A percentile compares a stretch with the other conserved stretches of the same genome.
Conservation (phyloP, 2,888 invertebrate genomes). For the Pterostichus madidus region DNA sequence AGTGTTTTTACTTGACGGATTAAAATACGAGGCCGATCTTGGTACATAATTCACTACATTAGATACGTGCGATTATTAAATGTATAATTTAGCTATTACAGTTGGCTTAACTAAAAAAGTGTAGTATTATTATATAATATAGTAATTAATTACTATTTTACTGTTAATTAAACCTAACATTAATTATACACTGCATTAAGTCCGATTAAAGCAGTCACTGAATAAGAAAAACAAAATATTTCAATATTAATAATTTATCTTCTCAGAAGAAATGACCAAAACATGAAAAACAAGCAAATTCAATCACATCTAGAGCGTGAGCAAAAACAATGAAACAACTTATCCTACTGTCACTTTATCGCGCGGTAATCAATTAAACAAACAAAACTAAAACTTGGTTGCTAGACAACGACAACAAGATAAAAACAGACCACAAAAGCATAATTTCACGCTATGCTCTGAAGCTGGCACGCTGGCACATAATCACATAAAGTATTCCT, state of each 20-base stretch:
- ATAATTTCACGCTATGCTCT: slow-evolving; percentile 38
- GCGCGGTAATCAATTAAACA: slow-evolving; percentile 33
- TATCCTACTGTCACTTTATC: slow-evolving; percentile 2
- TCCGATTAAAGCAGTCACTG: background rate
- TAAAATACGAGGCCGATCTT: too few relatives aligned
- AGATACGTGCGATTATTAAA: too few relatives aligned
- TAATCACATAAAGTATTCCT: slow-evolving; percentile 54
- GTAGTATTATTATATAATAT: too few relatives aligned
- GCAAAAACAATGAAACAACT: background rate
- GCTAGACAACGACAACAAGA: background rate
- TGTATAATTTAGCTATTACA: too few relatives aligned
- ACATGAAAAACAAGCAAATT: background rate
- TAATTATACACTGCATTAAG: background rate
- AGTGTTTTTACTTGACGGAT: too few relatives aligned
- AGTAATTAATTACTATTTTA: too few relatives aligned
- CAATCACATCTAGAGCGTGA: background rate
- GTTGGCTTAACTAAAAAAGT: too few relatives aligned
- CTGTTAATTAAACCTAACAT: too few relatives aligned
- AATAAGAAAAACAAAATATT: background rate
- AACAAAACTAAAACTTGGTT: slow-evolving; percentile 14
- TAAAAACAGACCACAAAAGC: slow-evolving; percentile 19
- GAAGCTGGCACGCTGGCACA: slow-evolving; percentile 38
- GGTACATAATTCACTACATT: too few relatives aligned
- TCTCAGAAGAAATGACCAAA: background rate
- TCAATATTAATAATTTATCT: slow-evolving; percentile 10